Conservation (phyloP, 2,888 invertebrate genomes). For the Aphidius colemani region DNA sequence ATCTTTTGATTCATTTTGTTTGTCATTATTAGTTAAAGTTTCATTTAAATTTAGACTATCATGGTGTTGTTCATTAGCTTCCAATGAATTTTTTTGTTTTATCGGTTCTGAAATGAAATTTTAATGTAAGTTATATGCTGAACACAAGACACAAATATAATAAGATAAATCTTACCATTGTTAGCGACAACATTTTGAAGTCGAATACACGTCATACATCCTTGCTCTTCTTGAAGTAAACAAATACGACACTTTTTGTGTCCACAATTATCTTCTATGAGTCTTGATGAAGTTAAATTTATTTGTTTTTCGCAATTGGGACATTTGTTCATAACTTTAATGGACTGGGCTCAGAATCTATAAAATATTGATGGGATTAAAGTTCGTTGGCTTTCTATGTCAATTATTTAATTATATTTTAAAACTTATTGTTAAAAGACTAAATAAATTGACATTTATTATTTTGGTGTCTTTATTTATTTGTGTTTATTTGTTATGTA, state of each 20-base stretch:
- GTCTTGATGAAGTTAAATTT: slow-evolving; percentile 65
- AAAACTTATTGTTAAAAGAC: no score
- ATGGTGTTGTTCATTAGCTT: background rate
- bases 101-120: background rate
- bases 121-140: background rate
- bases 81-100: background rate
- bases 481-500: no score
- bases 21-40: background rate
- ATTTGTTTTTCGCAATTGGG: slow-evolving; percentile 67
- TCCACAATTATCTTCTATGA: slow-evolving; percentile 76
- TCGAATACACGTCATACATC: slow-evolving; percentile 65
- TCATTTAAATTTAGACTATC: background rate
- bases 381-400: no score
- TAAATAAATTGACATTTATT: no score
- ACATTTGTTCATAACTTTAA: slow-evolving; percentile 60
- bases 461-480: no score
- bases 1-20: background rate
- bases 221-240: slow-evolving; percentile 69
- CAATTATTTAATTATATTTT: background rate
- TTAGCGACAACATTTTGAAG: background rate
- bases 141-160: background rate
- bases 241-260: slow-evolving; percentile 78
- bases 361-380: no score
- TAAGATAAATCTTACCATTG: no score
- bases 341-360: background rate